Percentiles rank a stretch among this genome's conserved stretches.
Evolutionary conservation across 2,888 invertebrate species (phyloP).

Genomic region (Eugnorisma glareosa): DNA sequence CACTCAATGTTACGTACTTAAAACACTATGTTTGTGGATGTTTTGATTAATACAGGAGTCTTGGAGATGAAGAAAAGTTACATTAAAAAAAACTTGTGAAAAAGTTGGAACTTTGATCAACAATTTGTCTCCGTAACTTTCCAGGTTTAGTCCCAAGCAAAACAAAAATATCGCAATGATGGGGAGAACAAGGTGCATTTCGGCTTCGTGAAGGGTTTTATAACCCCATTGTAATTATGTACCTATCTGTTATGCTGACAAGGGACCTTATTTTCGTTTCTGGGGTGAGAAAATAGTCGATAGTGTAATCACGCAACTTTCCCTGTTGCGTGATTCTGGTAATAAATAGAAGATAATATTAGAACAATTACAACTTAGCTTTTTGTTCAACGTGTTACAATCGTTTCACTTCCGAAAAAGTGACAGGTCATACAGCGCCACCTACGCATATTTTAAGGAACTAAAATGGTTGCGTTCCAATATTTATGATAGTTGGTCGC

Average conservation of each 20-base stretch:
- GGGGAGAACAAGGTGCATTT: background rate
- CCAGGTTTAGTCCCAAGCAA: too few species aligned
- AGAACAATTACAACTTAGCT: background rate
- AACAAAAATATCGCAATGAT: too few species aligned
- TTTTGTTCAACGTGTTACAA: background rate
- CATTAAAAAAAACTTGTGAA: background rate
- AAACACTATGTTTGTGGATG: too few species aligned
- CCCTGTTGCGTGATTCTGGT: background rate
- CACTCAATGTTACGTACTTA: too few species aligned
- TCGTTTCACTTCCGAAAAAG: background rate
- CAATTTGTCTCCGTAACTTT: background rate
- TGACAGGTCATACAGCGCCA: background rate
- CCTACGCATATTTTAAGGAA: background rate
- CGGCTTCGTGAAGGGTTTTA: background rate
- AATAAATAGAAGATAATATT: background rate
- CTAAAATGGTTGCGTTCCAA: background rate
- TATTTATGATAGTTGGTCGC: background rate
- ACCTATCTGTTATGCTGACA: background rate
- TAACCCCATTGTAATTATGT: background rate
- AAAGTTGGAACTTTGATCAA: background rate
- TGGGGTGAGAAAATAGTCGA: background rate
- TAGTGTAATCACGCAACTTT: background rate
- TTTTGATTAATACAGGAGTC: background rate
- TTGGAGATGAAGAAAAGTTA: background rate
- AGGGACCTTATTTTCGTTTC: background rate